A percentile compares a stretch with the other conserved stretches of the same genome.
phyloP scores from a whole-genome alignment of 92 coral and sea anemone genomes.

The Isaurus tuberculatus region DNA sequence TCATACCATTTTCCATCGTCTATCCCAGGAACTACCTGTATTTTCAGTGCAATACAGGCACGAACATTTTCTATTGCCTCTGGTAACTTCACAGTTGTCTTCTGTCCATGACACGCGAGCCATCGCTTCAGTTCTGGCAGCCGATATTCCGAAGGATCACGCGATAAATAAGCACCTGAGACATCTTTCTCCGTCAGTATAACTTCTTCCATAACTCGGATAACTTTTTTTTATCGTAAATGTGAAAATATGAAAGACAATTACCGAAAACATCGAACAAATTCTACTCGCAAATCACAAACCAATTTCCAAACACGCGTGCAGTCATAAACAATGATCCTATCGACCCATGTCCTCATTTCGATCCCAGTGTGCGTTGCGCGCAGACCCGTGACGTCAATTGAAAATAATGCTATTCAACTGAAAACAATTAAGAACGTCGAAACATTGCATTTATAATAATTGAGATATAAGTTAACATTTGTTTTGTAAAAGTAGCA shows the following conservation, averaged over 20 bases:
- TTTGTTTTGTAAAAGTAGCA: too few relatives aligned
- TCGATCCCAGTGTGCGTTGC: not conserved
- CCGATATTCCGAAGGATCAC: constrained; percentile 51
- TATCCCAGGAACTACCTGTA: constrained; percentile 38
- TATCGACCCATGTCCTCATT: not conserved
- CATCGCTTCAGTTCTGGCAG: constrained; percentile 41
- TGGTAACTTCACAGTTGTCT: constrained; percentile 31
- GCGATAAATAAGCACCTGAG: constrained; percentile 61
- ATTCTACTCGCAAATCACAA: constrained; percentile 14
- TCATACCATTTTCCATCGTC: constrained; percentile 55
- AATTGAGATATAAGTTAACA: too few relatives aligned
- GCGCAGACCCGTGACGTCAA: too few relatives aligned
- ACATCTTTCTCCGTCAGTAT: constrained; percentile 58
- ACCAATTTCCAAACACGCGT: not conserved
- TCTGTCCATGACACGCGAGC: constrained; percentile 65
- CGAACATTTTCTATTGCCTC: constrained; percentile 48
- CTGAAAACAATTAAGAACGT: too few relatives aligned
- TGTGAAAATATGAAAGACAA: constrained; percentile 2
- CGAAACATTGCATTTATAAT: too few relatives aligned
- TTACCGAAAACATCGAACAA: constrained; percentile 15
- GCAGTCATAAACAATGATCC: constrained; percentile 14
- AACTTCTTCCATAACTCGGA: constrained; percentile 47
- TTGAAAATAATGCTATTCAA: too few relatives aligned
- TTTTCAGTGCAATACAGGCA: constrained; percentile 54
- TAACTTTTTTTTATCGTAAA: constrained; percentile 19